Evolutionary conservation across 2,888 invertebrate species (phyloP), one percentile per base, ranked within the genome.

Genomic region (Archaeoteleia sp.): DNA sequence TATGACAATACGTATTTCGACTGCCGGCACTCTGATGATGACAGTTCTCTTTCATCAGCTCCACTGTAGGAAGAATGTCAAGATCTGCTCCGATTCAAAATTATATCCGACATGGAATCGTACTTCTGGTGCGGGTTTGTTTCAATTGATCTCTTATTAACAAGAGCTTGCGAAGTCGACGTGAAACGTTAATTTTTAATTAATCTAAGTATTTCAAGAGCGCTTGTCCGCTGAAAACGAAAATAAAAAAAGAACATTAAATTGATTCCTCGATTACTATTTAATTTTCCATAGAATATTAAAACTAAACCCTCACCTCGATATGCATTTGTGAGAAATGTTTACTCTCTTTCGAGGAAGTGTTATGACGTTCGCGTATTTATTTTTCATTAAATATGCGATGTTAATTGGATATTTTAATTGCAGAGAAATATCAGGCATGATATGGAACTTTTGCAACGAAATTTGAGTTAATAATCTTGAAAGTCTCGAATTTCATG

Each of bases 11-110:
- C 46, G 40, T 23, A 39, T 29, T 39, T 45, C 23, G 39, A 37
- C 55, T 55, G 55, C 46, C 39, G n/a, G 55, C 45, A 43, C 54
- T 25, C 8, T 8, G 55, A 46, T 46, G 30, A 55, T 55, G 43
- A 55, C 45, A 12, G 29, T 55, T 30, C 20, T 1, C 35, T 55
- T 55, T 34, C 43, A 42, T 32, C 53, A 30, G n/a, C n/a, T 6
- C 20, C 25, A 34, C 34, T 13, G 39, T 30, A 6, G 15, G 32
- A 20, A 17, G 35, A 55, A 27, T 9, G 45, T 43, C 43, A 27
- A 13, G 55, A 29, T 37, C 34, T 27, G 20, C 37, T 25, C 20
- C 35, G 20, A 15, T 17, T 35, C 53, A 15, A 45, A 55, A 55
- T 45, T 55, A 43, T 34, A 35, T 43, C 25, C 23, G 17, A 35